phyloP scores from a whole-genome alignment of 2,888 invertebrate genomes.

The Drosophila incognita region DNA sequence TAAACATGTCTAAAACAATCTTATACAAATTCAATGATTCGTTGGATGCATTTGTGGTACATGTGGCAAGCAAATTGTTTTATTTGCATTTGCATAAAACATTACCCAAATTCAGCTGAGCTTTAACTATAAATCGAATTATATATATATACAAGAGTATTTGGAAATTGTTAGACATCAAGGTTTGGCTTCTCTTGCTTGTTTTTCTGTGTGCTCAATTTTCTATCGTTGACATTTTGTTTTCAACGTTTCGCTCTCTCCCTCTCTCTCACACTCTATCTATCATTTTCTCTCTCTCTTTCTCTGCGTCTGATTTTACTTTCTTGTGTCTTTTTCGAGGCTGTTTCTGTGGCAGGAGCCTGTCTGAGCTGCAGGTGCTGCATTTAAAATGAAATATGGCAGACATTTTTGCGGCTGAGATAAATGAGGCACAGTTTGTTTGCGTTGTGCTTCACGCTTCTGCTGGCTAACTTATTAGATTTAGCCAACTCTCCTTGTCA shows the following conservation, averaged over 20 bases:
- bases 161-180: not conserved
- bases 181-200: not conserved
- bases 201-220: conserved; percentile 40
- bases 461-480: conserved; percentile 66
- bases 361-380: conserved; percentile 71
- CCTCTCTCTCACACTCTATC: conserved; percentile 30
- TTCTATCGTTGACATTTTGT: conserved; percentile 71
- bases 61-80: not conserved
- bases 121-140: not conserved
- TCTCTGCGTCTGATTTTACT: conserved; percentile 13
- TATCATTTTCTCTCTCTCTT: conserved; percentile 24
- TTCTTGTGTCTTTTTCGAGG: conserved; percentile 14
- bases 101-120: not conserved
- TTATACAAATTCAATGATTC: not conserved
- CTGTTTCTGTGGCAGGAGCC: conserved; percentile 17
- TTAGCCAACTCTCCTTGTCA: conserved; percentile 39
- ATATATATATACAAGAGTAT: conserved; percentile 1
- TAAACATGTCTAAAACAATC: not conserved
- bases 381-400: conserved; percentile 77
- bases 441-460: conserved; percentile 52
- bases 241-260: conserved; percentile 53
- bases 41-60: not conserved
- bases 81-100: conserved; percentile 2
- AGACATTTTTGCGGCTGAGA: conserved; percentile 75
- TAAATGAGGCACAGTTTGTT: conserved; percentile 73